Base-by-base conservation (phyloP, 2,888 invertebrate species). In the Alloscopus bannaensis region DNA sequence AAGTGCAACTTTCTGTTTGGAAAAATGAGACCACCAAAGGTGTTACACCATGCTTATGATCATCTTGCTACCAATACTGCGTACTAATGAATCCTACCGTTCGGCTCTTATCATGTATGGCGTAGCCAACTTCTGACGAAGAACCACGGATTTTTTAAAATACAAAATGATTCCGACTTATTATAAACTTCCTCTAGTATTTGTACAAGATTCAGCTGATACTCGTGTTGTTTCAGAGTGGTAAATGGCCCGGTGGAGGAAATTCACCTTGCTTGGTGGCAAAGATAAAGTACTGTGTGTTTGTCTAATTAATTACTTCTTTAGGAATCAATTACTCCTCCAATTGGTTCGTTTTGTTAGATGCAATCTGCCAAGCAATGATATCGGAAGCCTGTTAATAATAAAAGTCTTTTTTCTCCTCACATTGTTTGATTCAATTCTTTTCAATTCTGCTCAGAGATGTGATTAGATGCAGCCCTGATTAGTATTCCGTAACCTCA, bases 1-100 rank as follows among this genome's bases (percentile, higher is more conserved):
- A 72, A 79, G 60, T 60, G 29, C 45, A 60, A 64, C 40, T 77
- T 69, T 69, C 64, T 64, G 70, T 65, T 80, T 64, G 79, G 57
- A 80, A 65, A 80, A 80, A 80, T 68, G 79, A 80, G 79, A 72
- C 79, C 79, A 80, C 79, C 79, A 80, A 80, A 80, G 79, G 73
- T 73, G 72, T 68, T 36, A 68, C 72, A 73, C 62, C 66, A 80
- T 72, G 60, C 18, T 26, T 64, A 6, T 16, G 22, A 22, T 40
- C 24, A 36, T 36, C 36, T 40, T 22, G 20, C 28, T 36, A 6
- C 22, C 60, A 11, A 31, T 31, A 59, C 59, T 13, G 8, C 59
- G 18, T 16, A 59, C 52, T 52, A 6, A 52, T 52, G 22, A 24
- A 20, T 22, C 11, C 16, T 52, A 13, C 36, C 36, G 36, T 47